Evolutionary conservation across 2,888 invertebrate genomes (phyloP).

Genomic region (Cephus pygmeus): DNA sequence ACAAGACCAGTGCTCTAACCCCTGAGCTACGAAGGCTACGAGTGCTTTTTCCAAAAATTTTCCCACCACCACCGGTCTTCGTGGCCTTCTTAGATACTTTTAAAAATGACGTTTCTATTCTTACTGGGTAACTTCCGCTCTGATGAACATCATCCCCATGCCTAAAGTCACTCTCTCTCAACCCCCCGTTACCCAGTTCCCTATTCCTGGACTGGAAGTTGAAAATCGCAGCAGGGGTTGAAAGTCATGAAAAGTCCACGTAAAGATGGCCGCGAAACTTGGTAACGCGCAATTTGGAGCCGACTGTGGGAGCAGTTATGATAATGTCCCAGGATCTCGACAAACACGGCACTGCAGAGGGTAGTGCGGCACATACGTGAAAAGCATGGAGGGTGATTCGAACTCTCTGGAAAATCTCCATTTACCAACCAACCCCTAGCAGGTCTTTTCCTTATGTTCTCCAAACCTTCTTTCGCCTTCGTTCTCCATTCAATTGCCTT

Average conservation of each 20-base stretch:
- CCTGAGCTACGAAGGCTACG: constrained; percentile 56
- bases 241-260: background rate
- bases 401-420: background rate
- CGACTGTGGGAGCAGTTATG: background rate
- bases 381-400: background rate
- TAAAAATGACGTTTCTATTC: background rate
- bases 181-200: background rate
- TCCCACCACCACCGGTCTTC: background rate
- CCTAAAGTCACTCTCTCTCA: background rate
- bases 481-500: background rate
- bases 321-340: background rate
- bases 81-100: background rate
- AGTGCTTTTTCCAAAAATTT: background rate
- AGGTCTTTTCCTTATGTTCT: background rate
- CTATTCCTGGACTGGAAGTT: background rate
- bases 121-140: background rate
- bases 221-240: background rate
- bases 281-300: background rate
- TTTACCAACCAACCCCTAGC: background rate
- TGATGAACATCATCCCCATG: background rate
- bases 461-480: background rate
- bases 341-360: background rate
- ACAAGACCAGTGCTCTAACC: constrained; percentile 61
- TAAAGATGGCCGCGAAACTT: background rate
- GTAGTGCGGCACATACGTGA: background rate